Conservation (phyloP, 2,888 invertebrate genomes). For the Listrodromus nycthemerus region DNA sequence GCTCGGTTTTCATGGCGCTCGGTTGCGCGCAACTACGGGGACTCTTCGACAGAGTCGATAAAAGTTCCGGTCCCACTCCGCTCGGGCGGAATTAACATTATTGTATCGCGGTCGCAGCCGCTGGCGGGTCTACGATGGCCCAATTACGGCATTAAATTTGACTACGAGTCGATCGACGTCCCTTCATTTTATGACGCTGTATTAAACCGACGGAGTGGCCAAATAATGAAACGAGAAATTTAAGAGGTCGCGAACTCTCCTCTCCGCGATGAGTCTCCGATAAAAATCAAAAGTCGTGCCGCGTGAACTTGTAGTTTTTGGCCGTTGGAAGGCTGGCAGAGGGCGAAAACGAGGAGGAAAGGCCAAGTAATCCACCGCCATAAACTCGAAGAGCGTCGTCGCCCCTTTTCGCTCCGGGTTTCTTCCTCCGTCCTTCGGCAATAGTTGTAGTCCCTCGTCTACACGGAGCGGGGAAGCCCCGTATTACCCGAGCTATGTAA, state of each 20-base stretch:
- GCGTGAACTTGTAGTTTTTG: conserved; percentile 38
- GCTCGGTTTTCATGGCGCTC: no score
- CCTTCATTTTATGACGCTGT: neutral
- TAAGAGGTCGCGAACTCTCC: conserved; percentile 20
- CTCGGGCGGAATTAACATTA: no score
- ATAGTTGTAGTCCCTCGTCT: conserved; percentile 58
- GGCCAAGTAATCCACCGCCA: conserved; percentile 58
- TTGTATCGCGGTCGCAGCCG: no score
- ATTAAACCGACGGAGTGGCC: neutral
- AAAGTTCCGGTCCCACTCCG: no score
- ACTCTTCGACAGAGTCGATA: no score
- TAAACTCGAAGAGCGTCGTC: conserved; percentile 65
- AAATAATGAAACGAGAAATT: neutral
- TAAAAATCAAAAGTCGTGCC: conserved; percentile 56
- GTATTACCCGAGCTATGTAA: conserved; percentile 84
- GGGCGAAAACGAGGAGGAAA: conserved; percentile 48
- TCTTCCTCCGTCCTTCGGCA: conserved; percentile 53
- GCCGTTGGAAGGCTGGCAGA: neutral
- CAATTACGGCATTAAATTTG: conserved; percentile 2
- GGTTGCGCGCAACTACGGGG: no score
- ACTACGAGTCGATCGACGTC: neutral
- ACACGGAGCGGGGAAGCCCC: conserved; percentile 67
- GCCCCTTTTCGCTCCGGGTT: conserved; percentile 20
- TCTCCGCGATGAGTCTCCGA: conserved; percentile 34
- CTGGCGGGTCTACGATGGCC: no score